A percentile compares a stretch with the other conserved stretches of the same genome.
Evolutionary conservation across 2,113 vertebrate species (phyloP).

Genomic region (Catharus minimus): DNA sequence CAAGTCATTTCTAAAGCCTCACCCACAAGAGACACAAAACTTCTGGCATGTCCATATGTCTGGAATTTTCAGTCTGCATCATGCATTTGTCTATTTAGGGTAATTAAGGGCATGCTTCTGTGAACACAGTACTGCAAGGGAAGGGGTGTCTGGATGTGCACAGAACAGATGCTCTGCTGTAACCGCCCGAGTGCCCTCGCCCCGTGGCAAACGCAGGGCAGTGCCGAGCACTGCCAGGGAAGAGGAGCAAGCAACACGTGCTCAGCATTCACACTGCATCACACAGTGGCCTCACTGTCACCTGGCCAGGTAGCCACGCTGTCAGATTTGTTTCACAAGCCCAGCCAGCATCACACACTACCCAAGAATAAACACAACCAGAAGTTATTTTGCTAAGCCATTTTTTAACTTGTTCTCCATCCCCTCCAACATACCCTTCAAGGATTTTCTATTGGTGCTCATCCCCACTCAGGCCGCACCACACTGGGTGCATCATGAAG

Average conservation of each 20-base stretch:
- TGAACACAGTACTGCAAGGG: background rate
- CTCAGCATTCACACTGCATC: background rate
- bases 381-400: background rate
- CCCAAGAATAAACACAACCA: background rate
- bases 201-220: background rate
- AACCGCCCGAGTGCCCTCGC: background rate
- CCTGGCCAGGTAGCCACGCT: background rate
- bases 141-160: background rate
- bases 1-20: conserved; percentile 42
- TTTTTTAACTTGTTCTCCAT: background rate
- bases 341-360: background rate
- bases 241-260: background rate
- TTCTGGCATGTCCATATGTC: conserved; percentile 46
- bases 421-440: background rate
- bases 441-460: background rate
- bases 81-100: conserved; percentile 5
- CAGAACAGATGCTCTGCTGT: conserved; percentile 7
- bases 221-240: accelerated
- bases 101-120: conserved; percentile 28
- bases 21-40: conserved; percentile 21
- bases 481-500: background rate
- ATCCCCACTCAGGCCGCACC: background rate
- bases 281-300: background rate
- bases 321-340: background rate
- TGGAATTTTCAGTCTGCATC: conserved; percentile 35